Conservation (phyloP, 2,113 vertebrate species). For the Chionis minor region DNA sequence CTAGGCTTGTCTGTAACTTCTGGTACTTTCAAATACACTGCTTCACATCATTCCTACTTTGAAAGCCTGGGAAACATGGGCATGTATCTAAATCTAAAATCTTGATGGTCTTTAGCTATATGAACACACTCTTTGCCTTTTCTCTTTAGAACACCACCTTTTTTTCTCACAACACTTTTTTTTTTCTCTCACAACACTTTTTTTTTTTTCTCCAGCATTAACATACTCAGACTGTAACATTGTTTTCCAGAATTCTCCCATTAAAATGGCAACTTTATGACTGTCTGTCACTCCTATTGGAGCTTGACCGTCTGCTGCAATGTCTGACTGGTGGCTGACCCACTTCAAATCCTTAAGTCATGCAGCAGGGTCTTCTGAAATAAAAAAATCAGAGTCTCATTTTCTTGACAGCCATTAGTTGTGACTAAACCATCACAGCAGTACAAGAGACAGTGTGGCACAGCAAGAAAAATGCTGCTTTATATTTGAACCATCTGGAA, state of each 20-base stretch:
- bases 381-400: neutral
- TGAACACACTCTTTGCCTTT: neutral
- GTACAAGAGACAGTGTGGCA: neutral
- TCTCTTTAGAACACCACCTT: neutral
- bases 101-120: neutral
- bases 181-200: neutral
- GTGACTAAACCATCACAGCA: neutral
- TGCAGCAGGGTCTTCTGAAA: neutral
- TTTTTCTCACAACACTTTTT: neutral
- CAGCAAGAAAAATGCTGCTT: neutral
- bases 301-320: neutral
- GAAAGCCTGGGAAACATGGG: neutral
- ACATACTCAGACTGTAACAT: neutral
- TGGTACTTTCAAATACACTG: neutral
- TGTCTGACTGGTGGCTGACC: neutral
- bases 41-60: neutral
- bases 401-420: neutral
- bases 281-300: neutral
- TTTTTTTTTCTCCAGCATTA: neutral
- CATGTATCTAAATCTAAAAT: neutral
- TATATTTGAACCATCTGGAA: conserved; percentile 20
- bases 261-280: neutral
- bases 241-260: neutral
- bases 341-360: neutral
- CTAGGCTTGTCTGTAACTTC: neutral